Percentiles rank a stretch among this genome's conserved stretches.
phyloP scores from a whole-genome alignment of 2,113 vertebrate species.

The Chascanopsetta lugubris region DNA sequence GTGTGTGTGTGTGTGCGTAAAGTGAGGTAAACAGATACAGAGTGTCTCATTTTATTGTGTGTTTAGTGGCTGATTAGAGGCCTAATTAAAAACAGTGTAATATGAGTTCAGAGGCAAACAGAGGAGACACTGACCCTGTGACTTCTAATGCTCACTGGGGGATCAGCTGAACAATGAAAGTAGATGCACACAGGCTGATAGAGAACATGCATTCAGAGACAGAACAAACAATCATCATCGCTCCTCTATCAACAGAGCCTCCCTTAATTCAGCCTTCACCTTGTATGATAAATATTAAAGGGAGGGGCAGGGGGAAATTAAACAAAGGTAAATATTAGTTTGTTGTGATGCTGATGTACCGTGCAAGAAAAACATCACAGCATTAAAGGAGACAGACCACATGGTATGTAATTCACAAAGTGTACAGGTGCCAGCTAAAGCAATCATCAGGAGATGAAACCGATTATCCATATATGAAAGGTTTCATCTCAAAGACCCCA shows the following conservation, averaged over 20 bases:
- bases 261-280: slow-evolving; percentile 66
- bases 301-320: slow-evolving; percentile 33
- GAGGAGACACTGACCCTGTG: slow-evolving; percentile 76
- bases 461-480: no score
- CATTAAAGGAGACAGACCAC: no score
- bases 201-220: slow-evolving; percentile 67
- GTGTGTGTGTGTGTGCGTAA: slow-evolving; percentile 23
- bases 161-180: slow-evolving; percentile 73
- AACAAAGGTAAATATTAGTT: slow-evolving; percentile 50
- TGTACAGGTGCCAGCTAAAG: no score
- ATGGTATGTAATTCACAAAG: no score
- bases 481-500: no score
- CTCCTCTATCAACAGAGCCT: slow-evolving; percentile 65
- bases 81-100: slow-evolving; percentile 79
- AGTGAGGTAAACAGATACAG: slow-evolving; percentile 77
- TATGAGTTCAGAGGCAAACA: slow-evolving; percentile 73
- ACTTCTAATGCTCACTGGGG: slow-evolving; percentile 65
- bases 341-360: slow-evolving; percentile 20
- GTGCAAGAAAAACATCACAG: slow-evolving; percentile 9
- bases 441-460: no score
- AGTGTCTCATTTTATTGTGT: slow-evolving; percentile 80
- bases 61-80: slow-evolving; percentile 81
- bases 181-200: slow-evolving; percentile 61
- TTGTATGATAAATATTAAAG: slow-evolving; percentile 57
- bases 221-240: slow-evolving; percentile 74